Conservation (phyloP, 1,140 invertebrate species). For the Trachymyrmex cornetzi region DNA sequence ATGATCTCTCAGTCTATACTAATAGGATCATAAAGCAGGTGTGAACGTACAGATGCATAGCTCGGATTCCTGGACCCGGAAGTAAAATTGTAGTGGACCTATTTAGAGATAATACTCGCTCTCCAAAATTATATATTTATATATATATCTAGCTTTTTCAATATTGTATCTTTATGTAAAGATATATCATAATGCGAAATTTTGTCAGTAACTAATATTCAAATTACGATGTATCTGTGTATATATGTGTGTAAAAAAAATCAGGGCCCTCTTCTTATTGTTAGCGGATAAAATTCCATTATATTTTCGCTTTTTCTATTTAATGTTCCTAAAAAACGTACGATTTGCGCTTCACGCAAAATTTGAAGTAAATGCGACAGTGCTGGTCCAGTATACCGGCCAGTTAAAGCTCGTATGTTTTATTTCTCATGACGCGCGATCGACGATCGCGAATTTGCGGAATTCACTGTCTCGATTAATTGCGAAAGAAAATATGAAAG, state of each 20-base stretch:
- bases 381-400: conserved; percentile 18
- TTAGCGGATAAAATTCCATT: neutral
- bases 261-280: neutral
- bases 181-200: conserved; percentile 15
- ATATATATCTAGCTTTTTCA: conserved; percentile 11
- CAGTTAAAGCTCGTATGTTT: conserved; percentile 68
- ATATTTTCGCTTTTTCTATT: neutral
- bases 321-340: neutral
- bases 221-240: neutral
- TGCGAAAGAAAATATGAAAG: neutral
- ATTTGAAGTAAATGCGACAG: conserved; percentile 62
- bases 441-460: neutral
- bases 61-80: conserved; percentile 35
- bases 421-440: conserved; percentile 24
- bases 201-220: conserved; percentile 6
- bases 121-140: conserved; percentile 32
- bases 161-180: conserved; percentile 23
- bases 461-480: neutral
- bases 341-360: neutral
- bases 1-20: conserved; percentile 12
- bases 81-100: conserved; percentile 23
- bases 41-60: conserved; percentile 26
- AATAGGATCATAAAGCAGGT: conserved; percentile 12
- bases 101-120: neutral
- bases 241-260: neutral